Evolutionary conservation across 2,797 vertebrate genomes (phyloP).

Genomic region (Sebastolobus alascanus): DNA sequence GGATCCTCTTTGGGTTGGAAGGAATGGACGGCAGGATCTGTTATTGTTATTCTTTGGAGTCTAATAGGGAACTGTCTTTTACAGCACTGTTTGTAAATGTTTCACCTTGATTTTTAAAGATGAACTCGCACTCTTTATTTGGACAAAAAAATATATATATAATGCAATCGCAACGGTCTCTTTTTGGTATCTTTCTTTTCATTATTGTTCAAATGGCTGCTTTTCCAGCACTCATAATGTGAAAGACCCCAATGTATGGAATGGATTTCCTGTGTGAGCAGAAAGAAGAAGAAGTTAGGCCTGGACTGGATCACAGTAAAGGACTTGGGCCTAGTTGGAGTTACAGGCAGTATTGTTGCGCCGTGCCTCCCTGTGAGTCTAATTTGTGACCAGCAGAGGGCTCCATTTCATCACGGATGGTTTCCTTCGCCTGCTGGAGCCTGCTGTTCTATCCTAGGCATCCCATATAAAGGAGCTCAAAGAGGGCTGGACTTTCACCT

Average conservation of each 20-base stretch:
- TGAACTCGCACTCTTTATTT: conserved; percentile 77
- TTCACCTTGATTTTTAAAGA: conserved; percentile 77
- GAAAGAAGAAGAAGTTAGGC: conserved; percentile 24
- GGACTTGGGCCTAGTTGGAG: conserved; percentile 54
- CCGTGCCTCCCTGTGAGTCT: conserved; percentile 51
- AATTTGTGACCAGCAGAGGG: conserved; percentile 69
- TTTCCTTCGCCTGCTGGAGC: conserved; percentile 36
- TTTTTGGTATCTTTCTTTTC: conserved; percentile 69
- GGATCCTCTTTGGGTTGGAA: conserved; percentile 68
- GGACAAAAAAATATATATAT: conserved; percentile 63
- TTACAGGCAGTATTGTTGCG: conserved; percentile 69
- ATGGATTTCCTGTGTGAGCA: conserved; percentile 57
- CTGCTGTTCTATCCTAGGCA: conserved; percentile 36
- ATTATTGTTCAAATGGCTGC: conserved; percentile 74
- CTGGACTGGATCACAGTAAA: conserved; percentile 51
- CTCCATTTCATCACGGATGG: conserved; percentile 46
- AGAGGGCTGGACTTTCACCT: conserved; percentile 58
- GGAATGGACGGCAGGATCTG: conserved; percentile 70
- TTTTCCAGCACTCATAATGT: conserved; percentile 87
- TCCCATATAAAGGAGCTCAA: conserved; percentile 32
- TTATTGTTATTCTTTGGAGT: conserved; percentile 70
- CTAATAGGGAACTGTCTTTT: conserved; percentile 78
- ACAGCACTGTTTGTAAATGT: conserved; percentile 83
- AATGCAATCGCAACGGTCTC: conserved; percentile 67
- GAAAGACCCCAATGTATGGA: conserved; percentile 78